phyloP scores from a whole-genome alignment of 2,113 vertebrate species.

The Eublepharis macularius region DNA sequence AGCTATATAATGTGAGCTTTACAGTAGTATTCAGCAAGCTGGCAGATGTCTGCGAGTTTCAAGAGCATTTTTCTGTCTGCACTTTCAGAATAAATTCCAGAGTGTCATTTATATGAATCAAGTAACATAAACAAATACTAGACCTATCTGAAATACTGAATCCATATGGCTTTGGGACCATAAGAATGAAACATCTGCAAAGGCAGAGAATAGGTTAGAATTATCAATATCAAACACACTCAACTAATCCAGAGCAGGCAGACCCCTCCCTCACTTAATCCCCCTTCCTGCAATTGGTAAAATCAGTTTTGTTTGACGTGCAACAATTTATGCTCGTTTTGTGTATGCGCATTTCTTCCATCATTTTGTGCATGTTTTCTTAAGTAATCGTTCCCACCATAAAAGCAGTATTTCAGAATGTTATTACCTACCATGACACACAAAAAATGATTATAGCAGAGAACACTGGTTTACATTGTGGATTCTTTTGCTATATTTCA shows the following conservation, averaged over 20 bases:
- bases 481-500: neutral
- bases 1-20: neutral
- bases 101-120: conserved; percentile 15
- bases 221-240: conserved; percentile 15
- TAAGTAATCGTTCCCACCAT: conserved; percentile 10
- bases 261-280: neutral
- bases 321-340: neutral
- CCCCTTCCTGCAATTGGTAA: neutral
- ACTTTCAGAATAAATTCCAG: conserved; percentile 8
- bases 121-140: conserved; percentile 1
- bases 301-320: neutral
- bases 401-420: conserved; percentile 6
- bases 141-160: conserved; percentile 13
- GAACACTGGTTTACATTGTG: conserved; percentile 13
- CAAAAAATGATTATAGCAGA: conserved; percentile 24
- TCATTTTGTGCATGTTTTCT: neutral
- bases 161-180: neutral
- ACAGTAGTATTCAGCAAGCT: conserved; percentile 2
- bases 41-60: conserved; percentile 10
- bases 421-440: neutral
- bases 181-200: neutral
- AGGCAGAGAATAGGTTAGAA: neutral
- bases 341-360: neutral
- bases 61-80: conserved; percentile 13
- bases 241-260: neutral